Evolutionary conservation across 2,888 invertebrate genomes (phyloP).

Genomic region (Eilema caniola): DNA sequence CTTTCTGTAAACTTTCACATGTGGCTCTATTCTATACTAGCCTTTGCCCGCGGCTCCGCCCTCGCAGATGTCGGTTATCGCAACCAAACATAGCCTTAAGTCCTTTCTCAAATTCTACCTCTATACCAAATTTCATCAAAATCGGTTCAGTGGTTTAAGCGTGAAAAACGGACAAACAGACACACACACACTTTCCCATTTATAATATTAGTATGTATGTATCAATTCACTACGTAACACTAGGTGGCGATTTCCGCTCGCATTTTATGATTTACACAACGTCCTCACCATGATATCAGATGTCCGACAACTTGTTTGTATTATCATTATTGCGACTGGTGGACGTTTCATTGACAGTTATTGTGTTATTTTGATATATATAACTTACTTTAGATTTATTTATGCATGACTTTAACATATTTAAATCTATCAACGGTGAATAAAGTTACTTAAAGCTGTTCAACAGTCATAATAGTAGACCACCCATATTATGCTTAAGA

Average conservation of each 20-base stretch:
- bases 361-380: slow-evolving; percentile 65
- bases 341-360: slow-evolving; percentile 70
- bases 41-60: too few species aligned
- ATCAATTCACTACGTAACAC: background rate
- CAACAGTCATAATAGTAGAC: slow-evolving; percentile 41
- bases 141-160: too few species aligned
- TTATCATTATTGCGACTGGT: slow-evolving; percentile 69
- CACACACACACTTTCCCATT: too few species aligned
- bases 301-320: slow-evolving; percentile 70
- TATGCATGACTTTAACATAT: slow-evolving; percentile 48
- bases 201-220: too few species aligned
- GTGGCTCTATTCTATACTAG: too few species aligned
- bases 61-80: too few species aligned
- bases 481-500: slow-evolving; percentile 35
- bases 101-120: too few species aligned
- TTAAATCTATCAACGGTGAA: slow-evolving; percentile 39
- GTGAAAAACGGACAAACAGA: too few species aligned
- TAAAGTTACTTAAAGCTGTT: slow-evolving; percentile 25
- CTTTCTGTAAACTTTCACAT: too few species aligned
- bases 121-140: too few species aligned
- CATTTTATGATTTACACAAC: slow-evolving; percentile 47
- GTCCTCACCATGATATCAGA: slow-evolving; percentile 64
- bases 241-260: background rate
- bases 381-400: slow-evolving; percentile 55
- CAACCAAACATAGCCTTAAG: too few species aligned